Base-by-base conservation (phyloP, 2,113 vertebrate genomes). In the Erpornis zantholeuca region DNA sequence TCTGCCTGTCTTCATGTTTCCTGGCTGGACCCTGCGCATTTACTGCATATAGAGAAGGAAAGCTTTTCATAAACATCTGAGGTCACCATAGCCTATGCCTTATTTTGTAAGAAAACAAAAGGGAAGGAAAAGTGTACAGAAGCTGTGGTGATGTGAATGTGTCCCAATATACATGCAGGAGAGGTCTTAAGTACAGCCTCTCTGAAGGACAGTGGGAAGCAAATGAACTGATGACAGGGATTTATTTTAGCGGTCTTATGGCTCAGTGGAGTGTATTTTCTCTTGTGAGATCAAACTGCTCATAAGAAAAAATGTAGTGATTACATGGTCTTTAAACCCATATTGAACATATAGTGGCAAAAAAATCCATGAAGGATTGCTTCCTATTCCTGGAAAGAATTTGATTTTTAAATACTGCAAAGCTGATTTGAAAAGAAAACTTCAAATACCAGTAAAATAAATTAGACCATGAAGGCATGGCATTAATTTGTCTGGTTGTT, bases 91-190 rank as follows among this genome's bases (percentile, higher is more conserved):
- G 73, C 49, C 73, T 82, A 50, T 54, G 36, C 44, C 25, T 92
- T 91, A 52, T 87, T 96, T 89, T 87, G 36, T 82, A 65, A 96
- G 65, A 87, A 91, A 96, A 71, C 42, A 76, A 71, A 78, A 87
- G 38, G 11, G 44, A 40, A 83, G 53, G 69, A 85, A 25, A 94
- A 61, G 17, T 78, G 40, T 33, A 38, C 40, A 86, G 89, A 86
- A 95, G 84, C 40, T 84, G 49, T 0, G 0, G 33, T 1, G 15
- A 63, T 65, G 59, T 68, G 79, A 91, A 68, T 24, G 5, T 82
- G 35, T 76, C 53, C 86, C 84, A 61, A 29, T n/a, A 42, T n/a
- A 61, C 25, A 31, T 50, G 50, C 45, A 57, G 61, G 86, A 84
- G 84, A 84, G 25, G 33, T 81, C 65, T 53, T 78, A 94, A 89